These are phyloP conservation scores for Chrysaora quinquecirrha DNA, from an alignment of 30 jellyfish, hydroid and myxozoan genomes.

Conservation along the genomic window DNA sequence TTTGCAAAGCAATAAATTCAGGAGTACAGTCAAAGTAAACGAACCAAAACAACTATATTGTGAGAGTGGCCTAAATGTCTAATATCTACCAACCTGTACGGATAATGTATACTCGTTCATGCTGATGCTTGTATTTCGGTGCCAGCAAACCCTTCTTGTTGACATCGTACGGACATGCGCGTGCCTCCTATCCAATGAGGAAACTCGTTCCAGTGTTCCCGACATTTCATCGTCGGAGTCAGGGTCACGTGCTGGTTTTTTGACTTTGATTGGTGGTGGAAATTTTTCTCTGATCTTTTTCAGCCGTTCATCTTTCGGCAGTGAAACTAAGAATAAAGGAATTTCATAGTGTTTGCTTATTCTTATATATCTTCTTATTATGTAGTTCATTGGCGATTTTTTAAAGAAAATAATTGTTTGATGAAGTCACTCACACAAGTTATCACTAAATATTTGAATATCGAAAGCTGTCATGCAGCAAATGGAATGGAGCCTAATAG, in stretches of 20 bases:
- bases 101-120: constrained; percentile 84
- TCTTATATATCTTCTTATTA: no score
- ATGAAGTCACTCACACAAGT: no score
- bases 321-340: constrained; percentile 8
- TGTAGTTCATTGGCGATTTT: no score
- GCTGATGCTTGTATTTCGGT: constrained; percentile 88
- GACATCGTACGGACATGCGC: constrained; percentile 91
- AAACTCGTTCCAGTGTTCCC: constrained; percentile 46
- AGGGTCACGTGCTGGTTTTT: constrained; percentile 48
- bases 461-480: background rate
- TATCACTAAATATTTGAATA: no score
- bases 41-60: no score
- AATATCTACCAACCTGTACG: constrained; percentile 72
- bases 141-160: constrained; percentile 98
- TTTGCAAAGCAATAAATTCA: no score
- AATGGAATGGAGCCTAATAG: no score
- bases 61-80: no score
- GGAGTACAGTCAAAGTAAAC: no score
- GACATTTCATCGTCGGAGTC: constrained; percentile 88
- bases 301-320: constrained; percentile 45
- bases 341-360: no score
- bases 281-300: constrained; percentile 18
- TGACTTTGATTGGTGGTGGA: constrained; percentile 76
- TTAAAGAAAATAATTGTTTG: no score
- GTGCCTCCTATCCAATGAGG: constrained; percentile 87